phyloP scores from a whole-genome alignment of 2,888 invertebrate species.

The Hecatera dysodea region DNA sequence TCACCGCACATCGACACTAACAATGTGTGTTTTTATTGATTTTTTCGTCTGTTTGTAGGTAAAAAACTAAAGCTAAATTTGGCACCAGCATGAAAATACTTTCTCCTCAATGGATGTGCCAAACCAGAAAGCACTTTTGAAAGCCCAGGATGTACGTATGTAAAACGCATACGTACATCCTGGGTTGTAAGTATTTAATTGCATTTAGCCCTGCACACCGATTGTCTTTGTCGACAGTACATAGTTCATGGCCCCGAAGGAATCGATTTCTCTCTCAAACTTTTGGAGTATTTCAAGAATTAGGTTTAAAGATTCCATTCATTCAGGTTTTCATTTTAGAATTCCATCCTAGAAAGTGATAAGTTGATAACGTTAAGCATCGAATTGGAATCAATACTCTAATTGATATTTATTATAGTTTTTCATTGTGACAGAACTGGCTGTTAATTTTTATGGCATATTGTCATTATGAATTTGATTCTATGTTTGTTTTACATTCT shows the following conservation, averaged over 20 bases:
- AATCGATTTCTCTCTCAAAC: constrained; percentile 31
- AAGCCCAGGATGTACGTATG: too few species aligned
- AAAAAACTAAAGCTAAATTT: neutral
- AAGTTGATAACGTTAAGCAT: constrained; percentile 38
- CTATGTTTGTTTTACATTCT: neutral
- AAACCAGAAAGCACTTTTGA: neutral
- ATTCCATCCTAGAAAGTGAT: constrained; percentile 36
- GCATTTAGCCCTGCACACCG: neutral
- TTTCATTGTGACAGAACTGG: neutral
- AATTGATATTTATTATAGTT: constrained; percentile 10
- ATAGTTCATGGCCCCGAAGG: constrained; percentile 30
- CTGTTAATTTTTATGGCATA: neutral
- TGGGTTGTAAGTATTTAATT: neutral
- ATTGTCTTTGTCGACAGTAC: constrained; percentile 14
- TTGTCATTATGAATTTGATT: neutral
- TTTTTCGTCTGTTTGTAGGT: neutral
- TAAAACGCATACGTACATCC: neutral
- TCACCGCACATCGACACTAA: too few species aligned
- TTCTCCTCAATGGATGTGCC: neutral
- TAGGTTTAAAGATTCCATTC: too few species aligned
- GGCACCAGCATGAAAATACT: neutral
- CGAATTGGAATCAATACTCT: constrained; percentile 20
- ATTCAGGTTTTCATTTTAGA: too few species aligned
- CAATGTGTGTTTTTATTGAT: neutral
- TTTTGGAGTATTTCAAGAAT: constrained; percentile 14